These are phyloP conservation scores for Macrostomum lignano DNA, from an alignment of 1,140 invertebrate species.

Conservation along the genomic window DNA sequence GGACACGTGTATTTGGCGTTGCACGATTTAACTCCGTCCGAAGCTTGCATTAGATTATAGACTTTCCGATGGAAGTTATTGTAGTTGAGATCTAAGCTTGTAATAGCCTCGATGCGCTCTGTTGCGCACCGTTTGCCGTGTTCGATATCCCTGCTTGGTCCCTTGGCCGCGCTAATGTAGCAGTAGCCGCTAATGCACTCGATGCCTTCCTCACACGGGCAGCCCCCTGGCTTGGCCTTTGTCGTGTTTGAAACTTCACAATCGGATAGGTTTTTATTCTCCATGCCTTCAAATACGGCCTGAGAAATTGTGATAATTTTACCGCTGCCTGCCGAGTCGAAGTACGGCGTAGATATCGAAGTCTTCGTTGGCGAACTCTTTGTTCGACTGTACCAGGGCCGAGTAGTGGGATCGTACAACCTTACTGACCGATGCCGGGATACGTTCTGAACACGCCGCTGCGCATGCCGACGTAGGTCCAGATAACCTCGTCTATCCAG, in stretches of 20 bases:
- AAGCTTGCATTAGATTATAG: constrained; percentile 25
- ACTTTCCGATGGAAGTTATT: constrained; percentile 27
- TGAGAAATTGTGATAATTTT: constrained; percentile 30
- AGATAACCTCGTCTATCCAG: constrained; percentile 26
- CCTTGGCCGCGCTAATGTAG: constrained; percentile 21
- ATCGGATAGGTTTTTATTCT: constrained; percentile 15
- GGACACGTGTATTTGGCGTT: constrained; percentile 21
- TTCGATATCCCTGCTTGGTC: constrained; percentile 14
- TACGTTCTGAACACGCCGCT: constrained; percentile 29
- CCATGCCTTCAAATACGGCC: constrained; percentile 29
- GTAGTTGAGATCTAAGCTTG: constrained; percentile 28
- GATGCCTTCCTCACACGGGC: constrained; percentile 16
- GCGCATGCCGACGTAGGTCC: constrained; percentile 29
- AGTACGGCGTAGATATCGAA: constrained; percentile 28
- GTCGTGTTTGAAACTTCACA: constrained; percentile 18
- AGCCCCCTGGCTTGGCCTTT: constrained; percentile 19
- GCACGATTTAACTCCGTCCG: constrained; percentile 23
- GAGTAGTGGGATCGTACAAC: constrained; percentile 23
- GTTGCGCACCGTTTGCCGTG: constrained; percentile 26
- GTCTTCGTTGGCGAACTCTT: constrained; percentile 23
- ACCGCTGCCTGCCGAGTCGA: constrained; percentile 28
- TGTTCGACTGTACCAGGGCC: constrained; percentile 26
- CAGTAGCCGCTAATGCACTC: constrained; percentile 16
- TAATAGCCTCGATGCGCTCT: constrained; percentile 27
- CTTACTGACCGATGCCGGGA: constrained; percentile 26